Evolutionary conservation across 2,888 invertebrate genomes (phyloP).

Genomic region (Ormyrus thymus): DNA sequence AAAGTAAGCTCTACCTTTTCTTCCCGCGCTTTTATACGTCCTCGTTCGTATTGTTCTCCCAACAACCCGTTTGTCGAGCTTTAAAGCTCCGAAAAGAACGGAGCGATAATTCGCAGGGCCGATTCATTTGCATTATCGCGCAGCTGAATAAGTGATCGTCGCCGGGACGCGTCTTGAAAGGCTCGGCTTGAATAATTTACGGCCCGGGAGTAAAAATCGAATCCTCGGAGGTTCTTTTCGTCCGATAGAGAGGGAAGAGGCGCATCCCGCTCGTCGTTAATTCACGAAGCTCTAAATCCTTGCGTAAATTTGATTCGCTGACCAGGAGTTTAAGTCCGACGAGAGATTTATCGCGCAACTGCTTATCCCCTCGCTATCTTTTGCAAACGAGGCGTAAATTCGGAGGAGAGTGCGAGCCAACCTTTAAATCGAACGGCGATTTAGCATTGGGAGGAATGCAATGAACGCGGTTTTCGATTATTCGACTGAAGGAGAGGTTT

Average conservation of each 20-base stretch:
- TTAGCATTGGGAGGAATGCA: too few species aligned
- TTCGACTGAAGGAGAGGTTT: too few species aligned
- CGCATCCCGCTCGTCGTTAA: conserved; percentile 13
- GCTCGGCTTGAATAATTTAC: conserved; percentile 12
- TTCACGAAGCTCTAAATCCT: conserved; percentile 47
- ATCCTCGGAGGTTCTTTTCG: not conserved
- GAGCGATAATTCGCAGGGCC: too few species aligned
- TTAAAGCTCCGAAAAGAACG: too few species aligned
- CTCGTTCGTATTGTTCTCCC: too few species aligned
- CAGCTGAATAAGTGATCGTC: conserved; percentile 1
- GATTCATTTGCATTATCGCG: not conserved
- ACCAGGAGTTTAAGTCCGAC: conserved; percentile 36
- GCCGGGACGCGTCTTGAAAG: not conserved
- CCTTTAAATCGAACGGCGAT: not conserved
- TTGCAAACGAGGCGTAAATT: conserved; percentile 48
- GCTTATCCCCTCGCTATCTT: conserved; percentile 43
- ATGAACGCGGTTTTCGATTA: too few species aligned
- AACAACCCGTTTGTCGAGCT: too few species aligned
- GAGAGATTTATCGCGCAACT: conserved; percentile 50
- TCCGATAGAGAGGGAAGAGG: not conserved
- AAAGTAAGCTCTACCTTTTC: not conserved
- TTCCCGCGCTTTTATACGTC: too few species aligned
- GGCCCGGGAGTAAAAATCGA: conserved; percentile 4
- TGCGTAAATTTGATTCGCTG: conserved; percentile 54
- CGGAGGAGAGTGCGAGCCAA: not conserved